These are phyloP conservation scores for Brenthis daphne DNA, from an alignment of 2,888 invertebrate species.

Conservation along the genomic window DNA sequence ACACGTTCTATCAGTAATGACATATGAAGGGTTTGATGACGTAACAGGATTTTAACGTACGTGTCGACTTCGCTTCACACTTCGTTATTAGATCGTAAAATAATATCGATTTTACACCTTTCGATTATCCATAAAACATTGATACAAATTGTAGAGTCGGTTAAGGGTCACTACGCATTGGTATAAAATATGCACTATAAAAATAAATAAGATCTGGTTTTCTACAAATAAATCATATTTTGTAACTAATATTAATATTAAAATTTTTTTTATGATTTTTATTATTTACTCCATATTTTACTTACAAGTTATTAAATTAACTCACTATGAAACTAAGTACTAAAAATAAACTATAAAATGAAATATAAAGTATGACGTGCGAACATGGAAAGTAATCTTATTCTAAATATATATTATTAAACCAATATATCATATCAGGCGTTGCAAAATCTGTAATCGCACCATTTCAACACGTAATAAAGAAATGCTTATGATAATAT, in stretches of 20 bases:
- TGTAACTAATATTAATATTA: not conserved
- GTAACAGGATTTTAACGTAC: slow-evolving; percentile 24
- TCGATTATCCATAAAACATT: slow-evolving; percentile 34
- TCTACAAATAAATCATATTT: not conserved
- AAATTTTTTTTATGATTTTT: too few relatives aligned
- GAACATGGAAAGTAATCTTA: slow-evolving; percentile 18
- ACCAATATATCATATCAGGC: slow-evolving; percentile 37
- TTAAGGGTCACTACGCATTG: slow-evolving; percentile 11
- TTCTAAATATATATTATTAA: slow-evolving; percentile 22
- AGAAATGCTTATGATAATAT: slow-evolving; percentile 51
- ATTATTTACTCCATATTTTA: too few relatives aligned
- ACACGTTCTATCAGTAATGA: slow-evolving; percentile 3
- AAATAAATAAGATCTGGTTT: slow-evolving; percentile 3
- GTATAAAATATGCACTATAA: slow-evolving; percentile 5
- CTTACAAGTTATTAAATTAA: not conserved
- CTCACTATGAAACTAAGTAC: not conserved
- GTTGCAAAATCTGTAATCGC: slow-evolving; percentile 59
- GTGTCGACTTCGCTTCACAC: slow-evolving; percentile 30
- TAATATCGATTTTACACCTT: slow-evolving; percentile 50
- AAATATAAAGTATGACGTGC: slow-evolving; percentile 10
- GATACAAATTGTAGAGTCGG: slow-evolving; percentile 26
- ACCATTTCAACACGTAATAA: slow-evolving; percentile 72
- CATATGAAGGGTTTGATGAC: slow-evolving; percentile 6
- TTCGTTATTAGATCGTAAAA: slow-evolving; percentile 49
- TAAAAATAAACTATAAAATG: not conserved